A percentile compares a stretch with the other conserved stretches of the same genome.
Conservation (phyloP, 2,888 invertebrate species). For the Caenorhabditis virilis region DNA sequence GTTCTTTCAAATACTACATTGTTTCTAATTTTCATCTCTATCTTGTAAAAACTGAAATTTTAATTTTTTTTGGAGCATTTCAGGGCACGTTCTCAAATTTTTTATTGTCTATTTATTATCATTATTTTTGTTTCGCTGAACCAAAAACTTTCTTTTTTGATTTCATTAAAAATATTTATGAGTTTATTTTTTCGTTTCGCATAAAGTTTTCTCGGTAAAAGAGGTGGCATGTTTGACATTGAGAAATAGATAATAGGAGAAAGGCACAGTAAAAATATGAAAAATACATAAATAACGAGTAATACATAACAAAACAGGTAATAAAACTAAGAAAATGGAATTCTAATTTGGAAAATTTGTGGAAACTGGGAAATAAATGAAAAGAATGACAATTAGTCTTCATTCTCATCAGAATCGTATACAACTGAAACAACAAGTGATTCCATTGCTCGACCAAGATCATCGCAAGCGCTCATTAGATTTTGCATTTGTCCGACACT, state of each 20-base stretch:
- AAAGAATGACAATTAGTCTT: conserved; percentile 5
- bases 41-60: too few species aligned
- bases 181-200: not conserved
- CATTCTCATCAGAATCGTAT: conserved; percentile 75
- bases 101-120: not conserved
- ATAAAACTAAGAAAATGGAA: conserved; percentile 1
- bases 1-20: too few species aligned
- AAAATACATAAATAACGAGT: too few species aligned
- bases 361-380: not conserved
- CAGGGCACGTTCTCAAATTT: not conserved
- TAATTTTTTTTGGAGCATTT: too few species aligned
- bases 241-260: too few species aligned
- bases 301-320: not conserved
- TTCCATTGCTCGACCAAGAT: conserved; percentile 82
- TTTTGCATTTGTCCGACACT: conserved; percentile 69
- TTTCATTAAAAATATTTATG: too few species aligned
- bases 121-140: too few species aligned
- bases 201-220: too few species aligned
- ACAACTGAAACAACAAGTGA: conserved; percentile 87
- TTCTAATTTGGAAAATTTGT: too few species aligned
- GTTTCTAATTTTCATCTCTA: too few species aligned
- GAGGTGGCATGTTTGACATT: too few species aligned
- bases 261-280: not conserved
- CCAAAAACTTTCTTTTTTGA: too few species aligned
- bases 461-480: conserved; percentile 73